Conservation (phyloP, 1,140 invertebrate genomes). For the Euborellia annulipes region DNA sequence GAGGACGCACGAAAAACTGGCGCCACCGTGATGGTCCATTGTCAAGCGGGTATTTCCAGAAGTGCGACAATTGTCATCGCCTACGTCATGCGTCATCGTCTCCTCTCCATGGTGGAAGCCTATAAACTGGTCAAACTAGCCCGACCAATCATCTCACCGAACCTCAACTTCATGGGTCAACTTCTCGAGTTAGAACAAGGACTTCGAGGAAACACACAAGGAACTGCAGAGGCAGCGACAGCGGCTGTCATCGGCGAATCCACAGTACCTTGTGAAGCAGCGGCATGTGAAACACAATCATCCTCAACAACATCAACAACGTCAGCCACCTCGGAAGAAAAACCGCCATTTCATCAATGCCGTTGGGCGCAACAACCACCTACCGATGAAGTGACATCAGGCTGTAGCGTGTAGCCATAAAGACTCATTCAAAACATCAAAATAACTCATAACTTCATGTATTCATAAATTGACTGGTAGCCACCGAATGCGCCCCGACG, state of each 20-base stretch:
- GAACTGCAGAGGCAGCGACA: too few relatives aligned
- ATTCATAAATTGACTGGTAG: not conserved
- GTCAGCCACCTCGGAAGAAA: conserved; percentile 19
- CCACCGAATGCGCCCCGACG: not conserved
- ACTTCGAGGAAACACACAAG: conserved; percentile 24
- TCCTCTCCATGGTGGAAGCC: conserved; percentile 73
- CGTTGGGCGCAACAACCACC: conserved; percentile 33
- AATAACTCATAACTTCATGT: not conserved
- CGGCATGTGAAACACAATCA: too few relatives aligned
- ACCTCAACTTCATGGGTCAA: conserved; percentile 95
- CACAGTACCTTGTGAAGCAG: too few relatives aligned
- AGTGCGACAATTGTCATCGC: conserved; percentile 90
- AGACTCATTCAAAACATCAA: not conserved
- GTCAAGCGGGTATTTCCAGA: conserved; percentile 86
- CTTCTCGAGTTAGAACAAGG: conserved; percentile 72
- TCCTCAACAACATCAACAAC: conserved; percentile 5
- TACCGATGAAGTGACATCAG: conserved; percentile 33
- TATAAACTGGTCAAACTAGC: conserved; percentile 75
- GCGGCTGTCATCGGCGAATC: too few relatives aligned
- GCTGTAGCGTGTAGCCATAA: conserved; percentile 30
- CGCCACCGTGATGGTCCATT: conserved; percentile 77
- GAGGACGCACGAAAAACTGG: conserved; percentile 66
- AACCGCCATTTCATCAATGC: conserved; percentile 30
- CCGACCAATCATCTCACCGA: conserved; percentile 84
- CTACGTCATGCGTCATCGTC: conserved; percentile 82